Conservation (phyloP, 2,797 vertebrate species). For the Tenualosa ilisha region DNA sequence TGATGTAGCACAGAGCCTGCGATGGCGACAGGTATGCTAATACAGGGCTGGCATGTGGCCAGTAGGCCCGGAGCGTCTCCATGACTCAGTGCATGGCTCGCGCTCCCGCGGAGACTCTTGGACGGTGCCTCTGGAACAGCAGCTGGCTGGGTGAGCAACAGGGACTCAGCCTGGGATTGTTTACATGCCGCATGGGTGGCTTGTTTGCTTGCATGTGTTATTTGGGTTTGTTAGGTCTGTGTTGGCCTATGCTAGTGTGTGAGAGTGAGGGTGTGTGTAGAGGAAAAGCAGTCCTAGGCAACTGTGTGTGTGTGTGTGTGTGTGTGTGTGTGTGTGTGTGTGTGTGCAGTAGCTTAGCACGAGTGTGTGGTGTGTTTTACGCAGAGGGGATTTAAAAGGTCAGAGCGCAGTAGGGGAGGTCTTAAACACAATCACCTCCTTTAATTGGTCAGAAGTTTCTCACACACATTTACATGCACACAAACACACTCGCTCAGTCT, state of each 20-base stretch:
- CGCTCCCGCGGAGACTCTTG: background rate
- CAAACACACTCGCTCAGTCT: background rate
- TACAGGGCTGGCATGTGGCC: background rate
- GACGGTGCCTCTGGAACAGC: background rate
- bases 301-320: background rate
- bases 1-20: background rate
- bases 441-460: constrained; percentile 20
- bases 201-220: background rate
- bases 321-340: background rate
- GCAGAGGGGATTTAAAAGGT: constrained; percentile 18
- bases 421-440: constrained; percentile 10
- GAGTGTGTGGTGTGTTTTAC: background rate
- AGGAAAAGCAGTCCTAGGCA: no score
- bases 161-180: background rate
- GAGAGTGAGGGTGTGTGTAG: background rate
- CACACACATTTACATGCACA: background rate
- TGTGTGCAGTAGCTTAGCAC: background rate
- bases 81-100: background rate
- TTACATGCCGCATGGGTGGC: background rate
- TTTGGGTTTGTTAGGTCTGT: background rate
- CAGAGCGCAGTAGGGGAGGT: constrained; percentile 16
- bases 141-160: background rate
- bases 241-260: background rate
- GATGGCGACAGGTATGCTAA: constrained; percentile 10
- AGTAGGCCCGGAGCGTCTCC: background rate